Base-by-base conservation (phyloP, 2,113 vertebrate species). In the Eidolon helvum region DNA sequence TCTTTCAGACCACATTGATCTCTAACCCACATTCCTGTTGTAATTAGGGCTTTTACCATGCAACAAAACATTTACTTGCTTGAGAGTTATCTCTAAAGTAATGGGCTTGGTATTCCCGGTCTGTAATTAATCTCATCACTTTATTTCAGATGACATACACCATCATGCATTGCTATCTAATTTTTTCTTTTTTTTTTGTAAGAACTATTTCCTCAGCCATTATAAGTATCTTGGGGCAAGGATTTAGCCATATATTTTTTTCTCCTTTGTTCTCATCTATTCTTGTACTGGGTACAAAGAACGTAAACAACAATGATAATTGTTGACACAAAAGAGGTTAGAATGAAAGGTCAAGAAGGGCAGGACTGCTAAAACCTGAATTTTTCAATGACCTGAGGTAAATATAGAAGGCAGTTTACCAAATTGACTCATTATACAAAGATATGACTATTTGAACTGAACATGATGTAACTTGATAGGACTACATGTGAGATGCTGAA, bases 261-360 rank as follows among this genome's bases (percentile, higher is more conserved):
- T 82, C 7, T 50, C 14, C 1, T 84, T 89, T 92, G 28, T 53
- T 63, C 45, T 87, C 50, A 71, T 85, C 75, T 87, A 35, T 79
- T 14, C 8, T 87, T 90, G 50, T 66, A 69, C 57, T 79, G 12
- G 43, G 10, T 10, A 61, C 65, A 66, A 92, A 87, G 24, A 57
- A 77, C 26, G 53, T 74, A 88, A 93, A 80, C 33, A 82, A 74
- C 10, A 80, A 11, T 71, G 57, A 53, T 71, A 87, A 85, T 68
- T 86, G 19, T 78, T 94, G 12, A 74, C 45, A 79, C 14, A 65
- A 95, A 96, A 83, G n/a, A 57, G 12, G 18, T 87, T 95, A 50
- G 21, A 33, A 71, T 68, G 30, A 87, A 95, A 43, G 14, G 11
- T 78, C 28, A 77, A 86, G 35, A 79, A 71, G 8, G 5, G 5